Evolutionary conservation across 2,113 vertebrate genomes (phyloP).

Genomic region (Todiramphus saurophagus): DNA sequence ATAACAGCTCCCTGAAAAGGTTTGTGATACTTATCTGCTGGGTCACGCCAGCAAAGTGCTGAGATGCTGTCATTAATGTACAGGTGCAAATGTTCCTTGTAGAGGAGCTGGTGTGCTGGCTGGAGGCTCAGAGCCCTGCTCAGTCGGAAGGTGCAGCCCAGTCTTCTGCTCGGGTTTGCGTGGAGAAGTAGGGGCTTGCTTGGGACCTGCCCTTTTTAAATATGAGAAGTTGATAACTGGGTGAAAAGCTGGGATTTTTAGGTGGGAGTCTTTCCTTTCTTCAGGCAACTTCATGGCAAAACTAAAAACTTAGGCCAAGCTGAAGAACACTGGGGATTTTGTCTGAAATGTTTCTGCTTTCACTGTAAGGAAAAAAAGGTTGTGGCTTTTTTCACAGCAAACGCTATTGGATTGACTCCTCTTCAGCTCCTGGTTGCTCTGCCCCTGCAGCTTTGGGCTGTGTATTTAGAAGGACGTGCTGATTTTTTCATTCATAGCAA

Average conservation of each 20-base stretch:
- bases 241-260: neutral
- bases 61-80: neutral
- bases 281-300: neutral
- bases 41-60: neutral
- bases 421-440: neutral
- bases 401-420: accelerated
- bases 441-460: neutral
- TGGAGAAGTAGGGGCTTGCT: neutral
- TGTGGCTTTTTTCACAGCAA: neutral
- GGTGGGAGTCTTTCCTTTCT: neutral
- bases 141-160: neutral
- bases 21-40: neutral
- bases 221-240: neutral
- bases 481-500: neutral
- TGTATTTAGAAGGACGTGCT: neutral
- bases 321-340: neutral
- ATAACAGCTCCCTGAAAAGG: neutral
- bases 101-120: neutral
- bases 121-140: neutral
- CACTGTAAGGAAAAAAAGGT: neutral
- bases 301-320: neutral
- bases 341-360: neutral
- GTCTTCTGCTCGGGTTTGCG: neutral
- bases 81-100: neutral
- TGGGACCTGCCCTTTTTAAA: neutral